Base-by-base conservation (phyloP, 2,797 vertebrate species). In the Lutjanus argentimaculatus region DNA sequence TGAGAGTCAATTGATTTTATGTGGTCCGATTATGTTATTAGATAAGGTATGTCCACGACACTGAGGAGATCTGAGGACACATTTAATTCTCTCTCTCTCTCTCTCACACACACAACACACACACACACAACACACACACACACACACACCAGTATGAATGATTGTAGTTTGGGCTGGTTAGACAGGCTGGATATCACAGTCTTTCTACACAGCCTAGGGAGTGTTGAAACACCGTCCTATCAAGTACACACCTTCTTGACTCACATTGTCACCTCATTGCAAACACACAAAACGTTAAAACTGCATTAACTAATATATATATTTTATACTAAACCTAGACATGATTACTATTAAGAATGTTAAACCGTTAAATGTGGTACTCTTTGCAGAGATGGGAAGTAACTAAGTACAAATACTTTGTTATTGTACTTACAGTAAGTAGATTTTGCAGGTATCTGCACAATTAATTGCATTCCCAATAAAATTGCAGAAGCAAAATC, bases 1-100 rank as follows among this genome's bases (percentile, higher is more conserved):
- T 53, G 49, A 55, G 40, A 67, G 48, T n/a, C 17, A 46, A 46
- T 56, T 52, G 53, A 79, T 56, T 48, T 68, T 2, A 67, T 63
- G 51, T 51, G 58, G 43, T 4, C 16, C 0, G 36, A 51, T 67
- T 21, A 46, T 61, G 46, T 72, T 49, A 51, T 61, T 21, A 72
- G 19, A 51, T 59, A 42, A 51, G 53, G 30, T 15, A 17, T 12
- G 13, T 55, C 66, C 57, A 46, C 57, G 43, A 15, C 16, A 12
- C 30, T 17, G 4, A 25, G 8, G 11, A 55, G 36, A 56, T 48
- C 5, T 55, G 49, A 69, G 30, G n/a, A 53, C 21, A 55, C 42
- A 22, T 68, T 36, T 16, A 22, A 19, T 45, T 6, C 6, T n/a
- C 51, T 25, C n/a, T 61, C n/a, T 43, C 42, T 36, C 15, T 45